Evolutionary conservation across 2,113 vertebrate species (phyloP).

Genomic region (Benitochromis conjunctus): DNA sequence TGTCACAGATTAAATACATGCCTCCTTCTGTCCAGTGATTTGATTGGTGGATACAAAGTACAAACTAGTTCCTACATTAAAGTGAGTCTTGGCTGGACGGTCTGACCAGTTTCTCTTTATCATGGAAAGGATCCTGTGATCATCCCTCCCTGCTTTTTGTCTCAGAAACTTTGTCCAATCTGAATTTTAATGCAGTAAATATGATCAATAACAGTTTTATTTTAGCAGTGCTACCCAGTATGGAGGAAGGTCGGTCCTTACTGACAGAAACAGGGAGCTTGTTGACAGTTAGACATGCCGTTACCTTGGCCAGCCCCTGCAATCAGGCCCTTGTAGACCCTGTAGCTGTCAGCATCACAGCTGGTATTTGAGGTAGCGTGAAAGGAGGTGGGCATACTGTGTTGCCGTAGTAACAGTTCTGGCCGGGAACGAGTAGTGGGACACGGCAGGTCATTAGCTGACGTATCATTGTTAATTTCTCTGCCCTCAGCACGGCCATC

Average conservation of each 20-base stretch:
- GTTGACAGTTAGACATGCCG: not conserved
- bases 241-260: not conserved
- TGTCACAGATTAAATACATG: not conserved
- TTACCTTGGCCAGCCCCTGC: constrained; percentile 26
- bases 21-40: not conserved
- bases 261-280: not conserved
- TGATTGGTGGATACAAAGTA: not conserved
- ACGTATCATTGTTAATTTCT: not conserved
- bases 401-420: constrained; percentile 67
- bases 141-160: not conserved
- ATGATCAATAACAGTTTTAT: not conserved
- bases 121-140: not conserved
- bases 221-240: too few relatives aligned
- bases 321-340: constrained; percentile 10
- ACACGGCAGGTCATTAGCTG: not conserved
- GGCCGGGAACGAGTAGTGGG: constrained; percentile 19
- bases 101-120: not conserved
- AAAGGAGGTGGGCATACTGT: constrained; percentile 57
- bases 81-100: not conserved
- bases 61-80: not conserved
- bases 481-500: not conserved
- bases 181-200: not conserved
- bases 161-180: not conserved
- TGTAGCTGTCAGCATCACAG: not conserved
- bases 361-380: not conserved